Conservation (phyloP, 2,888 invertebrate species). For the Hemithea aestivaria region DNA sequence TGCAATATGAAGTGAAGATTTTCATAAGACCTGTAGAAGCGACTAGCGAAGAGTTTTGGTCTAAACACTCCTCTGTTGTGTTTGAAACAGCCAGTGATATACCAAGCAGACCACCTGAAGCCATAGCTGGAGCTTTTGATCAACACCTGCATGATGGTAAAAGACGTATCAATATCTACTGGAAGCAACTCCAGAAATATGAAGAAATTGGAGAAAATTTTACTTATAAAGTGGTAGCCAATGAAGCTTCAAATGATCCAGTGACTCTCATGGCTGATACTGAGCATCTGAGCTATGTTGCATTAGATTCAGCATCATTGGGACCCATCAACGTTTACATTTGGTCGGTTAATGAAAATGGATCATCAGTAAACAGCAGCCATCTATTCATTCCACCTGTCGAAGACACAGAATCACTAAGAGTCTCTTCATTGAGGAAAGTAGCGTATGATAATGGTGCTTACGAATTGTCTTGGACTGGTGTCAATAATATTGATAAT, state of each 20-base stretch:
- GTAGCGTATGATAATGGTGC: slow-evolving; percentile 84
- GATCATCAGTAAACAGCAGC: slow-evolving; percentile 77
- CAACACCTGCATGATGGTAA: slow-evolving; percentile 72
- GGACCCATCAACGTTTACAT: slow-evolving; percentile 74
- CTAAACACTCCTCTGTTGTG: slow-evolving; percentile 79
- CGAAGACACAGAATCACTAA: slow-evolving; percentile 65
- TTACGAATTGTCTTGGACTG: slow-evolving; percentile 87
- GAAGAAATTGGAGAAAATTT: slow-evolving; percentile 87
- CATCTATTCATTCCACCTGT: slow-evolving; percentile 80
- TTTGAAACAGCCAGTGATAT: slow-evolving; percentile 80
- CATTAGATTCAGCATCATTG: slow-evolving; percentile 71
- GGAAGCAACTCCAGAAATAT: slow-evolving; percentile 85
- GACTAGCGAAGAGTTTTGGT: slow-evolving; percentile 83
- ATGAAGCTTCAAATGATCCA: slow-evolving; percentile 46
- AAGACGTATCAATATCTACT: slow-evolving; percentile 85
- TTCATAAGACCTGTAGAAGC: slow-evolving; percentile 80
- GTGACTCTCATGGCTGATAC: slow-evolving; percentile 62
- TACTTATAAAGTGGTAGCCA: slow-evolving; percentile 80
- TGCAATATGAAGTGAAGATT: slow-evolving; percentile 85
- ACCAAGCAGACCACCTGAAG: slow-evolving; percentile 84
- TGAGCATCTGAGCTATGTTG: slow-evolving; percentile 80
- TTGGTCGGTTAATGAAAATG: slow-evolving; percentile 80
- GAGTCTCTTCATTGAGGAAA: slow-evolving; percentile 81
- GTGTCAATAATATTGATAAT: slow-evolving; percentile 76
- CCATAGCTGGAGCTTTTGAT: slow-evolving; percentile 87